Evolutionary conservation across 2,113 vertebrate genomes (phyloP).

Genomic region (Nothocercus nigrocapillus): DNA sequence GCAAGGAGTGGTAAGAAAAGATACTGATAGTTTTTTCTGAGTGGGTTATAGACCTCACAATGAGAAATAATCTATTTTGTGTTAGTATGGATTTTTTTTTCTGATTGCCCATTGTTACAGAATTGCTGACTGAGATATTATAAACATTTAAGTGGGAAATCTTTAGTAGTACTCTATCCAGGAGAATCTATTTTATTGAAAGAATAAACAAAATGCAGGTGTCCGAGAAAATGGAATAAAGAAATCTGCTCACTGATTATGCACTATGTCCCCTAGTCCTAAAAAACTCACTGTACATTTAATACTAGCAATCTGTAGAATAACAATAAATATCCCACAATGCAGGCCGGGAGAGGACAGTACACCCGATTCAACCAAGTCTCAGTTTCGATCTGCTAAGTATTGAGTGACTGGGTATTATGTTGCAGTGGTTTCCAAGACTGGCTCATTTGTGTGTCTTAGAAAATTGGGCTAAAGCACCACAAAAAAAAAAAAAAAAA

Average conservation of each 20-base stretch:
- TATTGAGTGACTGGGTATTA: neutral
- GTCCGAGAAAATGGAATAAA: neutral
- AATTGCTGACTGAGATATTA: neutral
- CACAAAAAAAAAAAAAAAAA: neutral
- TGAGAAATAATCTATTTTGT: neutral
- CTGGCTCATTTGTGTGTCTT: neutral
- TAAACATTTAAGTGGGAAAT: neutral
- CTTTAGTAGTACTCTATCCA: neutral
- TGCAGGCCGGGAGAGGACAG: neutral
- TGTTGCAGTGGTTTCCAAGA: neutral
- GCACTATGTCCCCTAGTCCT: neutral
- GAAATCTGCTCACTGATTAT: neutral
- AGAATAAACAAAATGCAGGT: neutral
- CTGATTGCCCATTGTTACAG: neutral
- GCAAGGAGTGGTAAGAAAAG: neutral
- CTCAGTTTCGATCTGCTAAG: neutral
- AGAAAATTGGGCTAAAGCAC: neutral
- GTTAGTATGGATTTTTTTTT: neutral
- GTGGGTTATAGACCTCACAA: neutral
- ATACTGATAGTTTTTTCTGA: neutral
- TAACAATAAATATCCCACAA: neutral
- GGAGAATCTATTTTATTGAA: neutral
- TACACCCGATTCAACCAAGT: neutral
- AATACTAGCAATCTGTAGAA: neutral
- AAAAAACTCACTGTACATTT: neutral